Conservation (phyloP, 2,888 invertebrate species). For the Eulithis testata region DNA sequence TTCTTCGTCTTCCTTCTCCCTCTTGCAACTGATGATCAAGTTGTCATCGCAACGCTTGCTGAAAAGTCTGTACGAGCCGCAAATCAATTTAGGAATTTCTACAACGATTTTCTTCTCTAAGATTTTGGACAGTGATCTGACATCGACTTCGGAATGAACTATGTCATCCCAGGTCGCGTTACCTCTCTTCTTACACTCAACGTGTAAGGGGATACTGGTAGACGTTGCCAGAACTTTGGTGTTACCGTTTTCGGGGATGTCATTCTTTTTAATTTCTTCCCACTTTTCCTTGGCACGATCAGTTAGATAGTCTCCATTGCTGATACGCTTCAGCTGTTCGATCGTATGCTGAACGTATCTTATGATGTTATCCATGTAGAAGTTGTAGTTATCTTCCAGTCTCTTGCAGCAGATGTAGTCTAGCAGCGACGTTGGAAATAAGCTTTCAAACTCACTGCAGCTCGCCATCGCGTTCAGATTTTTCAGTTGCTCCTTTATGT, state of each 20-base stretch:
- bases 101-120: conserved; percentile 71
- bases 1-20: conserved; percentile 41
- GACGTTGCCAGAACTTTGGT: conserved; percentile 63
- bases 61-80: conserved; percentile 63
- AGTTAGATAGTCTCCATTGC: conserved; percentile 77
- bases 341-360: conserved; percentile 72
- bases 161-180: conserved; percentile 64
- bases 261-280: conserved; percentile 56
- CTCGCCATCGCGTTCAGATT: conserved; percentile 51
- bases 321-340: conserved; percentile 76
- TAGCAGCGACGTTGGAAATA: conserved; percentile 65
- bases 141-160: conserved; percentile 72
- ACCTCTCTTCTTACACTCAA: conserved; percentile 56
- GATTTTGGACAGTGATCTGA: conserved; percentile 69
- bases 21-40: conserved; percentile 65
- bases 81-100: conserved; percentile 69
- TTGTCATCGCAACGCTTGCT: conserved; percentile 62
- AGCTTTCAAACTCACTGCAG: conserved; percentile 47
- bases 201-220: conserved; percentile 64
- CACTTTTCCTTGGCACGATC: conserved; percentile 75
- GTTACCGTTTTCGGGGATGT: conserved; percentile 35
- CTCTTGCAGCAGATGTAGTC: conserved; percentile 74
- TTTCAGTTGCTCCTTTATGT: conserved; percentile 62
- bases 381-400: conserved; percentile 71
- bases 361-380: conserved; percentile 77